Evolutionary conservation across 2,113 vertebrate species (phyloP).

Genomic region (Apistogramma diplotaenia): DNA sequence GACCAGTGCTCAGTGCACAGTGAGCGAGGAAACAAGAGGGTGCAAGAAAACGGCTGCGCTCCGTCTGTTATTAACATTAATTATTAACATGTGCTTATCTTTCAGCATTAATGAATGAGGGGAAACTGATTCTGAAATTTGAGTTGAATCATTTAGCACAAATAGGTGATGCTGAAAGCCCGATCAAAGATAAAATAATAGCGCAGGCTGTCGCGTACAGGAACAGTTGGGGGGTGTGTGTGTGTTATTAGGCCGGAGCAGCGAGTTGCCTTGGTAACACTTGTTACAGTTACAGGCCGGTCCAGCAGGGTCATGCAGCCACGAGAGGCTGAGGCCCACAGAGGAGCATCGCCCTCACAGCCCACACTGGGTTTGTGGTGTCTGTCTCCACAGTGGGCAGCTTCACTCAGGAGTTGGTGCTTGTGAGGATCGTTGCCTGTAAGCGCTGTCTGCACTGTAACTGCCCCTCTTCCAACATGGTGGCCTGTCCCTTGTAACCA

Average conservation of each 20-base stretch:
- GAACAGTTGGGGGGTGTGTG: neutral
- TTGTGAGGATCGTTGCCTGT: neutral
- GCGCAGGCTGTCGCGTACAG: neutral
- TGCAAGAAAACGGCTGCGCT: neutral
- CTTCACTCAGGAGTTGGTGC: neutral
- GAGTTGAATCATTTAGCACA: neutral
- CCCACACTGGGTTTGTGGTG: neutral
- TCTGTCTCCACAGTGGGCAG: neutral
- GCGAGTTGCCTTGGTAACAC: neutral
- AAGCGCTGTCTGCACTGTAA: neutral
- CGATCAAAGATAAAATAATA: fast-evolving
- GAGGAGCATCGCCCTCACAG: neutral
- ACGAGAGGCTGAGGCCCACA: neutral
- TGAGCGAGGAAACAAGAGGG: too few species aligned
- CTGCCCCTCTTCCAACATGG: neutral
- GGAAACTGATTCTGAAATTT: neutral
- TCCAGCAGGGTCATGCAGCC: neutral
- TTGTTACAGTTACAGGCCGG: neutral
- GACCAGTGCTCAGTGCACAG: too few species aligned
- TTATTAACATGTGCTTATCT: fast-evolving
- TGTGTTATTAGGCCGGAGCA: fast-evolving
- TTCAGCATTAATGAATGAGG: fast-evolving
- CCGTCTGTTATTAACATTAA: too few species aligned
- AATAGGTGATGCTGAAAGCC: neutral
- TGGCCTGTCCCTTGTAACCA: constrained; percentile 34